Conservation (phyloP, 2,888 invertebrate genomes). For the Stramonita haemastoma region DNA sequence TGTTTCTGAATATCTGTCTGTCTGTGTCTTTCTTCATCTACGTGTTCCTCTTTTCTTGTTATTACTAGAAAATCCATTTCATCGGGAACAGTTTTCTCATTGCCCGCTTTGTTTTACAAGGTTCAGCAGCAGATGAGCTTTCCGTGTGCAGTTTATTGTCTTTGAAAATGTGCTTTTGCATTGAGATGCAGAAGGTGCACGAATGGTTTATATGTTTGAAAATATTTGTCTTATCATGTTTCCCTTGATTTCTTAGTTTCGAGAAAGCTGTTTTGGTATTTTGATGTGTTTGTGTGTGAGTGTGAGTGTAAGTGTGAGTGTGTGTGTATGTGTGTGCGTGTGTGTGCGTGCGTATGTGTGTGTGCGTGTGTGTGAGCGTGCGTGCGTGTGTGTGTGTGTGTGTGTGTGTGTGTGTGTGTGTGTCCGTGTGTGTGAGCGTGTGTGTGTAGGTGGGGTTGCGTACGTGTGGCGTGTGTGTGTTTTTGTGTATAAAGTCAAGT, state of each 20-base stretch:
- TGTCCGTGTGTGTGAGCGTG: not conserved
- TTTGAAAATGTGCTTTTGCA: no score
- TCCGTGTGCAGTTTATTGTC: no score
- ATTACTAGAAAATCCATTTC: no score
- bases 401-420: not conserved
- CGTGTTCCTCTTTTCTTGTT: not conserved
- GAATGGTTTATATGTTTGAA: no score
- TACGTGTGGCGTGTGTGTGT: not conserved
- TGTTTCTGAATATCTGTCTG: no score
- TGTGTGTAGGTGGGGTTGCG: not conserved
- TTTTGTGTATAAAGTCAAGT: not conserved
- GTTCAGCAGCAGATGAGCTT: no score
- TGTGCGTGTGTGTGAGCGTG: not conserved
- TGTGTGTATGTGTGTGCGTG: not conserved
- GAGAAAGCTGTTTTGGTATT: no score
- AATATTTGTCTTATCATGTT: no score
- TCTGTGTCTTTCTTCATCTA: not conserved
- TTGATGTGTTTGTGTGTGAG: not conserved
- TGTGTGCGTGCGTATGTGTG: not conserved
- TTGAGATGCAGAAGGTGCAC: no score
- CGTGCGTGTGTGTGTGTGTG: not conserved
- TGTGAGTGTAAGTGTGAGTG: not conserved
- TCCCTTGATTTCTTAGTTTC: no score
- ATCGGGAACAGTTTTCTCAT: no score
- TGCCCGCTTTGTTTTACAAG: no score